phyloP scores from a whole-genome alignment of 2,113 vertebrate genomes.

The Colinus virginianus region DNA sequence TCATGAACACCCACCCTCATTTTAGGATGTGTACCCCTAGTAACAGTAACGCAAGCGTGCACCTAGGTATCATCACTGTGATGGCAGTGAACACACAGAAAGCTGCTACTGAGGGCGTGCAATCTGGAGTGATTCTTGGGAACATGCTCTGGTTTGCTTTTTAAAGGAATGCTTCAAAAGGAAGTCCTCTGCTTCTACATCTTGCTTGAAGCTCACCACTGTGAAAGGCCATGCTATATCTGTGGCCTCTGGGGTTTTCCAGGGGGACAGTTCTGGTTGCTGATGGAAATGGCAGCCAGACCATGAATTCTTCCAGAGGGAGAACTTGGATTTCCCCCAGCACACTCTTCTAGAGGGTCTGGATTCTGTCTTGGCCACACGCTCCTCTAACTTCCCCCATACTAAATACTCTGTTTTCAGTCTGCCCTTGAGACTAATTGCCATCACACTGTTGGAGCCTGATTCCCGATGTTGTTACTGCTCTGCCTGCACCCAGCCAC shows the following conservation, averaged over 20 bases:
- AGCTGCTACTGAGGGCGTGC: neutral
- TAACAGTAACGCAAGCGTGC: neutral
- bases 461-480: neutral
- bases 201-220: neutral
- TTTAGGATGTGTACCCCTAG: neutral
- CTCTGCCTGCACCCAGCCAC: neutral
- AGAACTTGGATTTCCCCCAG: neutral
- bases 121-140: neutral
- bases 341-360: neutral
- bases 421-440: neutral
- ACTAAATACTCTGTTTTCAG: neutral
- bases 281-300: constrained; percentile 6
- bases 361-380: neutral
- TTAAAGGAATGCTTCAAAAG: neutral
- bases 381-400: neutral
- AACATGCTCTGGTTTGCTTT: neutral
- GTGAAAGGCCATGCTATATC: neutral
- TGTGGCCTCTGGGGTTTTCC: neutral
- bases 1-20: neutral
- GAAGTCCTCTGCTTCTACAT: neutral
- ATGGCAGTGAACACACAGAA: neutral
- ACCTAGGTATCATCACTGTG: neutral
- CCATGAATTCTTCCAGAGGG: neutral
- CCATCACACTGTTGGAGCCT: neutral
- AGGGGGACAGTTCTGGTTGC: neutral